Conservation (phyloP, 1,140 invertebrate species). For the Drosophila ogumai region DNA sequence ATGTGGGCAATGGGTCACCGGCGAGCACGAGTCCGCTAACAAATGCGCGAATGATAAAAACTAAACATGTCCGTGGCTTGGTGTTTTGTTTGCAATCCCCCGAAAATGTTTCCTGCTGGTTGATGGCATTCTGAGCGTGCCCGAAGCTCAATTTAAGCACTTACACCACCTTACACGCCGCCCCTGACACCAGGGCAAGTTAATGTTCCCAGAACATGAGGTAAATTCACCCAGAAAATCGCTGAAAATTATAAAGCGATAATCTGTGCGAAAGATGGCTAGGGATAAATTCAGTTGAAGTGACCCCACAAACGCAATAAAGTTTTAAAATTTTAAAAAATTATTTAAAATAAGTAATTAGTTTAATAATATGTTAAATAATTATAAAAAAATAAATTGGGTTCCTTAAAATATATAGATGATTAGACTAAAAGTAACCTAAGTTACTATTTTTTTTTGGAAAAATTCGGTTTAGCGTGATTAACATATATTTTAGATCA, state of each 20-base stretch:
- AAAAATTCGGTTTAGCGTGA: too few relatives aligned
- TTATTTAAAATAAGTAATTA: background rate
- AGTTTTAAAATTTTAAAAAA: too few relatives aligned
- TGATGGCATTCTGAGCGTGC: conserved; percentile 40
- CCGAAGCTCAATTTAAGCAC: conserved; percentile 46
- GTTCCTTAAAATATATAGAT: too few relatives aligned
- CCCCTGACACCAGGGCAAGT: conserved; percentile 4
- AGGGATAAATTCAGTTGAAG: background rate
- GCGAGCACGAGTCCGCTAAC: conserved; percentile 43
- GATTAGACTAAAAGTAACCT: too few relatives aligned
- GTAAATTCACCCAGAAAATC: background rate
- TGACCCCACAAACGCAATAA: background rate
- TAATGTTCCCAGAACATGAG: background rate
- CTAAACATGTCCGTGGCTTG: conserved; percentile 55
- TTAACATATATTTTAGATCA: too few relatives aligned
- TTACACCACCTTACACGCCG: conserved; percentile 28
- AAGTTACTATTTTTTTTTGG: too few relatives aligned
- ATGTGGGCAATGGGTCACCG: conserved; percentile 6
- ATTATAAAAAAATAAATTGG: too few relatives aligned
- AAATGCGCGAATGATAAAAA: conserved; percentile 65
- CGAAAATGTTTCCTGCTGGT: conserved; percentile 23
- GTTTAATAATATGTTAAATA: too few relatives aligned
- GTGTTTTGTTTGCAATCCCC: conserved; percentile 37
- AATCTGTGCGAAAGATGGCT: background rate
- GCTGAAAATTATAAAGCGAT: background rate